Evolutionary conservation across 2,113 vertebrate species (phyloP), one percentile per base, ranked within the genome.

Genomic region (Ramphastos sulfuratus): DNA sequence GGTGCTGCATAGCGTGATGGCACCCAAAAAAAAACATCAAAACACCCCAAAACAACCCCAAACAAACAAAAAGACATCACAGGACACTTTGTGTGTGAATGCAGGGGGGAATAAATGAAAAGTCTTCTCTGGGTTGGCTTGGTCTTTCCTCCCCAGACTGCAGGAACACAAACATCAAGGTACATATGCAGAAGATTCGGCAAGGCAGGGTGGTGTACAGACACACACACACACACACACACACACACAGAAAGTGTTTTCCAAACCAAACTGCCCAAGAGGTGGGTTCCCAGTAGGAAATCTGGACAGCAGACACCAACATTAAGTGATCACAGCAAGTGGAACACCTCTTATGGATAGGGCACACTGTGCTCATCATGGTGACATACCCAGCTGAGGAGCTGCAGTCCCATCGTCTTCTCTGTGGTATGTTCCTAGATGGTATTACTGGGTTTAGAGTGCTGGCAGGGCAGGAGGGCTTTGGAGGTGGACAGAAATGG

Each of bases 71-170:
- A 10, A 59, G 89, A 92, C 85, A 66, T 21, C 89, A 77, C 44
- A 1, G 0, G 90, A 93, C 73, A 89, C 78, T 95, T 84, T 82
- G 81, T 77, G 81, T 77, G 78, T 33, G 87, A 94, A 94, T 27
- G 93, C 91, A 92, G 12, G 50, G 50, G 82, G 70, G 48, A 39
- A 81, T 4, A 6, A 65, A 77, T 33, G 65, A 82, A 94, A 75
- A 70, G 52, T 44, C 74, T 15, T 37, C 65, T 94, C 76, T 74
- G n/a, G 33, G 35, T 61, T 56, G 65, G 50, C 56, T 75, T 74
- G 25, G 1, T 1, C 84, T 59, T 64, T 10, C n/a, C 16, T 33
- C 58, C 76, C 78, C 67, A 87, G 67, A 69, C 82, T 74, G 87
- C 79, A 79, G 54, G 17, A 35, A 54, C 23, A 75, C 24, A 67